Conservation (phyloP, 2,113 vertebrate species). For the Lagenorhynchus albirostris region DNA sequence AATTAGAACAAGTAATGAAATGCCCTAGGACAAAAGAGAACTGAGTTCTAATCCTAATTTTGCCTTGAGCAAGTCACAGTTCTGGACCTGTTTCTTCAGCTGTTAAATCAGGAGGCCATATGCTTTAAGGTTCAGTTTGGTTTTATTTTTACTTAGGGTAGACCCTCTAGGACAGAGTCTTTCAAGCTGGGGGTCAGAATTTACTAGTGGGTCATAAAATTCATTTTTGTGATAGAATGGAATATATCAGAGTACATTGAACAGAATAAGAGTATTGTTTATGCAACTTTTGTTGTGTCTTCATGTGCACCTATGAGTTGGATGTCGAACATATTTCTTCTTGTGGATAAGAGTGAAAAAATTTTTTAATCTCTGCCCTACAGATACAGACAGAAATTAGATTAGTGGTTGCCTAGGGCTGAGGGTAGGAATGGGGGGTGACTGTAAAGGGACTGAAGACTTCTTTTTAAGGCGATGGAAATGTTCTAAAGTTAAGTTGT, state of each 20-base stretch:
- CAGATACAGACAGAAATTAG: background rate
- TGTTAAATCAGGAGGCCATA: background rate
- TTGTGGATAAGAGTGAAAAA: background rate
- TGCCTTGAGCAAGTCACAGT: background rate
- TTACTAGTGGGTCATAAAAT: background rate
- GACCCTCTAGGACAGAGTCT: background rate
- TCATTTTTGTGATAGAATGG: background rate
- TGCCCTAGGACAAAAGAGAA: background rate
- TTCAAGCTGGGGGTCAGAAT: background rate
- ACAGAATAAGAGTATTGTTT: background rate
- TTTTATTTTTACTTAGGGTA: background rate
- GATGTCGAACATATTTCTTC: background rate
- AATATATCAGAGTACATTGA: background rate
- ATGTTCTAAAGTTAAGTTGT: slow-evolving; percentile 31
- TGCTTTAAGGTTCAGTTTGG: background rate
- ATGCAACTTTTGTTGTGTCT: background rate
- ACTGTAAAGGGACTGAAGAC: background rate
- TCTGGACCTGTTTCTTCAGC: background rate
- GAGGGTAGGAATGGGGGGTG: background rate
- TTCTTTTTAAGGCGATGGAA: background rate
- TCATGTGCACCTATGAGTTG: background rate
- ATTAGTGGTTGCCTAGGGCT: background rate
- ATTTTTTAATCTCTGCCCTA: background rate
- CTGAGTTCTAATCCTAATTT: background rate
- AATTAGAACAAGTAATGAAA: background rate